Evolutionary conservation across 2,113 vertebrate species (phyloP).

Genomic region (Butorides virescens): DNA sequence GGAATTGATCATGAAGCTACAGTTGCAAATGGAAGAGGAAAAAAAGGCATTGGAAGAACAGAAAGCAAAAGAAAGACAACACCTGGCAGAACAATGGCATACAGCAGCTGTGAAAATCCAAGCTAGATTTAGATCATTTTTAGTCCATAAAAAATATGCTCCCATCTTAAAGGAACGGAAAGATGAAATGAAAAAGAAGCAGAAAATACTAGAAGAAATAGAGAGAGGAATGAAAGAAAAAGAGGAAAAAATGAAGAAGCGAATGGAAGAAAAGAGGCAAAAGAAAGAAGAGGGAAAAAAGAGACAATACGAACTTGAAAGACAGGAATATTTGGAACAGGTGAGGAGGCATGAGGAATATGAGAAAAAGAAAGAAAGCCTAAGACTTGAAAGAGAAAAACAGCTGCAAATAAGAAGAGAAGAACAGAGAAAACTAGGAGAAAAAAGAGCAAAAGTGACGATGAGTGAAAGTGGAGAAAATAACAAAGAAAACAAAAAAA

Average conservation of each 20-base stretch:
- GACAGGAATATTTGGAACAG: slow-evolving; percentile 43
- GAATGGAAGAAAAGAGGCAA: slow-evolving; percentile 46
- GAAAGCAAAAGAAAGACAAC: slow-evolving; percentile 68
- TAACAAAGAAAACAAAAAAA: not conserved
- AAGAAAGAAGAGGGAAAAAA: slow-evolving; percentile 49
- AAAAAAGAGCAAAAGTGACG: not conserved
- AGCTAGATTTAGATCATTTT: slow-evolving; percentile 72
- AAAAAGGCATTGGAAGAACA: slow-evolving; percentile 74
- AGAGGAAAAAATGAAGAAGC: slow-evolving; percentile 58
- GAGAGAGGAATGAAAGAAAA: slow-evolving; percentile 60
- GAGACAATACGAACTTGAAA: slow-evolving; percentile 37
- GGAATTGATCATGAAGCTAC: slow-evolving; percentile 78
- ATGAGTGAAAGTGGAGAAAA: not conserved
- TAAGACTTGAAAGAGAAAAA: slow-evolving; percentile 60
- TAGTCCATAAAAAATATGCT: slow-evolving; percentile 61
- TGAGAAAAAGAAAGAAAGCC: slow-evolving; percentile 67
- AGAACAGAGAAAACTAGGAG: slow-evolving; percentile 3
- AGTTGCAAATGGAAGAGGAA: slow-evolving; percentile 80
- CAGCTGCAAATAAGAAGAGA: not conserved
- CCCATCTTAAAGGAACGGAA: slow-evolving; percentile 66
- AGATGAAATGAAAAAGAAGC: slow-evolving; percentile 64
- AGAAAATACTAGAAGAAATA: slow-evolving; percentile 38
- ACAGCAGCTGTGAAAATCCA: slow-evolving; percentile 81
- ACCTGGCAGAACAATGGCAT: slow-evolving; percentile 36
- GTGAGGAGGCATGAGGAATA: slow-evolving; percentile 60